These are phyloP conservation scores for Pyrocoelia pectoralis DNA, from an alignment of 2,888 invertebrate genomes.

Conservation along the genomic window DNA sequence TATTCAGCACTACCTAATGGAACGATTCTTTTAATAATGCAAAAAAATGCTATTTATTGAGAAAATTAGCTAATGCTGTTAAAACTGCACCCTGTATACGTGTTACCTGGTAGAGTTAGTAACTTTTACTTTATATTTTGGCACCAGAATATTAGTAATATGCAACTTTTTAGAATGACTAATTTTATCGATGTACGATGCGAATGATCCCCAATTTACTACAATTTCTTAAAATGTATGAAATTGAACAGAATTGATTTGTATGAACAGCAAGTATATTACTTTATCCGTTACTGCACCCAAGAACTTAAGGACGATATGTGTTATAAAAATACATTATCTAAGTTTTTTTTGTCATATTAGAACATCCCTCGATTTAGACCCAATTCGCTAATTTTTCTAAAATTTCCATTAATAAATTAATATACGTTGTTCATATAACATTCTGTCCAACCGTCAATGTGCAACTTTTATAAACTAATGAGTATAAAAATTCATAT, in stretches of 20 bases:
- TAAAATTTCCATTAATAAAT: not conserved
- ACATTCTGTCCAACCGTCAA: constrained; percentile 35
- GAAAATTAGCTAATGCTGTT: constrained; percentile 18
- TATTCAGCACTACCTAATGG: constrained; percentile 26
- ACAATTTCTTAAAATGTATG: constrained; percentile 34
- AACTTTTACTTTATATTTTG: constrained; percentile 59
- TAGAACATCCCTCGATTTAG: not conserved
- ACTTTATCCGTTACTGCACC: not conserved
- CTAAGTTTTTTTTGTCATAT: not conserved
- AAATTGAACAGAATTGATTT: constrained; percentile 16
- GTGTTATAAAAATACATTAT: not conserved
- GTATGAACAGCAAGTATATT: constrained; percentile 5
- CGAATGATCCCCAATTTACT: constrained; percentile 52
- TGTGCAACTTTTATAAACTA: constrained; percentile 46
- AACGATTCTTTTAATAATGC: constrained; percentile 1
- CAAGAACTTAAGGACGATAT: constrained; percentile 6
- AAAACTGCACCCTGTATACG: constrained; percentile 20
- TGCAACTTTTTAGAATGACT: constrained; percentile 57
- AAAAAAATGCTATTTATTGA: not conserved
- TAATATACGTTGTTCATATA: constrained; percentile 19
- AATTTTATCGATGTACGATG: constrained; percentile 58
- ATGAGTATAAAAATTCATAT: constrained; percentile 34
- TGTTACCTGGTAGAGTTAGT: constrained; percentile 43
- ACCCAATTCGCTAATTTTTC: not conserved
- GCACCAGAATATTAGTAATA: constrained; percentile 58